A percentile compares a stretch with the other conserved stretches of the same genome.
These are phyloP conservation scores for Sympetrum striolatum DNA, from an alignment of 2,888 invertebrate genomes.

Conservation along the genomic window DNA sequence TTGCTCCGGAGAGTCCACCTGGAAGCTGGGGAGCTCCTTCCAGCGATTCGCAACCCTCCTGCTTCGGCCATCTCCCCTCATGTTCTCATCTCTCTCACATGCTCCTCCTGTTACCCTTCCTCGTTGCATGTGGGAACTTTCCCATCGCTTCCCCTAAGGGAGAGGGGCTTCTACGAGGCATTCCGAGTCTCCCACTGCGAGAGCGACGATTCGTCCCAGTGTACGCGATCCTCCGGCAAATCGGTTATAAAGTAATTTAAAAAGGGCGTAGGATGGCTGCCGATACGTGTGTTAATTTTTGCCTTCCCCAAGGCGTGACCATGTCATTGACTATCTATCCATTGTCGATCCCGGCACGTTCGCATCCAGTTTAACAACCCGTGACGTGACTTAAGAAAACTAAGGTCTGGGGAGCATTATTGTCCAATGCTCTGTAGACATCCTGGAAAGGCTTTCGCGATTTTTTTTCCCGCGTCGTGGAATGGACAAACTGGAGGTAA, in stretches of 20 bases:
- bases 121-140: constrained; percentile 4
- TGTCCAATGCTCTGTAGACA: background rate
- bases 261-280: background rate
- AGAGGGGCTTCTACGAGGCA: background rate
- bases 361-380: constrained; percentile 23
- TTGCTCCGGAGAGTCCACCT: too few species aligned
- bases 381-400: constrained; percentile 35
- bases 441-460: background rate
- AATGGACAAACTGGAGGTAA: background rate
- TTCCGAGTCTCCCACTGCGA: background rate
- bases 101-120: background rate
- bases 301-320: background rate
- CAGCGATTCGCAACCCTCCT: background rate
- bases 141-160: background rate
- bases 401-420: background rate
- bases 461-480: background rate
- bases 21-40: background rate
- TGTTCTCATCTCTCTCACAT: background rate
- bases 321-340: background rate
- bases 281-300: background rate
- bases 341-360: constrained; percentile 40
- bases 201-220: background rate
- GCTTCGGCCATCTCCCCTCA: background rate
- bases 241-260: background rate
- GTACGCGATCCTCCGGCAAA: background rate